phyloP scores from a whole-genome alignment of 2,888 invertebrate genomes.

The Macaria liturata region DNA sequence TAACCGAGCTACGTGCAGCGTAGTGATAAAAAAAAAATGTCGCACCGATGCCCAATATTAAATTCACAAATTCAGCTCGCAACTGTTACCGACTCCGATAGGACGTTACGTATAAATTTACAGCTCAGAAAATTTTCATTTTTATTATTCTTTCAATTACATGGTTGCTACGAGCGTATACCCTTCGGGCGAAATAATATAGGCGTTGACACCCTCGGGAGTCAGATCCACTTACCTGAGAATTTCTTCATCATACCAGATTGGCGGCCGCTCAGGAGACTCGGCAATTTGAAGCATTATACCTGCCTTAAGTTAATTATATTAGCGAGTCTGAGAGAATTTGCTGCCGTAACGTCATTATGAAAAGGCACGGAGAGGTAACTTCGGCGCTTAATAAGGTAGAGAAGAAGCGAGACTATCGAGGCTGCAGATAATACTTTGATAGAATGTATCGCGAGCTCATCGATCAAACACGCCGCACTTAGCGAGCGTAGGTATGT shows the following conservation, averaged over 20 bases:
- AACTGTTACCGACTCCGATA: conserved; percentile 27
- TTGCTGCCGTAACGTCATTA: conserved; percentile 61
- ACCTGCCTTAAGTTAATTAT: conserved; percentile 59
- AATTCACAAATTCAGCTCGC: too few relatives aligned
- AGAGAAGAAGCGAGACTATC: conserved; percentile 36
- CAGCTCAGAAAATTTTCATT: conserved; percentile 56
- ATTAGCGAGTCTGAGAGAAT: conserved; percentile 57
- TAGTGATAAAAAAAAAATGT: too few relatives aligned
- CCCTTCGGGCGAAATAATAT: conserved; percentile 48
- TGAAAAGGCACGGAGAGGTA: conserved; percentile 53
- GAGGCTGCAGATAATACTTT: conserved; percentile 42
- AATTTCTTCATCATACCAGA: conserved; percentile 49
- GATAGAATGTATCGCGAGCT: conserved; percentile 60
- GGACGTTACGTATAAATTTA: conserved; percentile 58
- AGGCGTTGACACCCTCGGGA: conserved; percentile 32
- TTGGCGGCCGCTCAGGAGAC: conserved; percentile 45
- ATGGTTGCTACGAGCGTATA: conserved; percentile 46
- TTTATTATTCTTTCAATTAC: conserved; percentile 69
- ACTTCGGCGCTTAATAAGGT: conserved; percentile 56
- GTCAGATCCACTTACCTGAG: conserved; percentile 37
- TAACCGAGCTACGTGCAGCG: too few relatives aligned
- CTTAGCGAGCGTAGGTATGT: conserved; percentile 34
- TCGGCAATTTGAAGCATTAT: conserved; percentile 56
- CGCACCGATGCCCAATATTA: too few relatives aligned
- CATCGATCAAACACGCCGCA: conserved; percentile 67